Base-by-base conservation (phyloP, 2,888 invertebrate species). In the Temnothorax unifasciatus region DNA sequence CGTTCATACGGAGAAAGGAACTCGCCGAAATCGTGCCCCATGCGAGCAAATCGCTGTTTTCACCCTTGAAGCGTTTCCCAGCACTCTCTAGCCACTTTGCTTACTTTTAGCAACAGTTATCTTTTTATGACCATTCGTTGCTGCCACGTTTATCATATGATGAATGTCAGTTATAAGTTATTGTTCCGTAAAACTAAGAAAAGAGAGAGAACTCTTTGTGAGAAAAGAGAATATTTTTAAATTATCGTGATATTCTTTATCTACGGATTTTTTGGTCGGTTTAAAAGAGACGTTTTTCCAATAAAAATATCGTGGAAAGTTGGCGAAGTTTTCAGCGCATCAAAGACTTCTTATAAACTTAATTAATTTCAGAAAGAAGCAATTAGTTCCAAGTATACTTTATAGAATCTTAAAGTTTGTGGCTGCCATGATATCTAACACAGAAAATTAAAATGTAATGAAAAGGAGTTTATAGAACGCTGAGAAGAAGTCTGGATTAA, bases 351-450 rank as follows among this genome's bases (percentile, higher is more conserved):
- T 77, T 66, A 25, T 34, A 59, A 71, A 71, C 73, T 64, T 79
- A 79, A 79, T 79, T 79, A 79, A 79, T 79, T 57, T 69, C 71
- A 71, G 79, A 71, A 59, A 47, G 59, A 71, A 71, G 79, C 57
- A 71, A 79, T 79, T 79, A 71, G 71, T 57, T 68, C 54, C 44
- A 38, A 57, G 79, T 71, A 50, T 52, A 59, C 59, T 47, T 71
- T 79, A 59, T 71, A 34, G 79, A 52, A 79, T 79, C 71, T 79
- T 47, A 59, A 79, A 79, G 79, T 79, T 79, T 71, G 79, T 47
- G 63, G 47, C 21, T 79, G 59, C 57, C 59, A 29, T 71, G 29
- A 71, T 66, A 77, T 77, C 77, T 44, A 44, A 71, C 57, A 18
- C 34, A 57, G 59, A 59, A 71, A 71, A 79, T 79, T 69, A 68